A percentile compares a stretch with the other conserved stretches of the same genome.
Evolutionary conservation across 2,113 vertebrate genomes (phyloP).

Genomic region (Phyllostomus discolor): DNA sequence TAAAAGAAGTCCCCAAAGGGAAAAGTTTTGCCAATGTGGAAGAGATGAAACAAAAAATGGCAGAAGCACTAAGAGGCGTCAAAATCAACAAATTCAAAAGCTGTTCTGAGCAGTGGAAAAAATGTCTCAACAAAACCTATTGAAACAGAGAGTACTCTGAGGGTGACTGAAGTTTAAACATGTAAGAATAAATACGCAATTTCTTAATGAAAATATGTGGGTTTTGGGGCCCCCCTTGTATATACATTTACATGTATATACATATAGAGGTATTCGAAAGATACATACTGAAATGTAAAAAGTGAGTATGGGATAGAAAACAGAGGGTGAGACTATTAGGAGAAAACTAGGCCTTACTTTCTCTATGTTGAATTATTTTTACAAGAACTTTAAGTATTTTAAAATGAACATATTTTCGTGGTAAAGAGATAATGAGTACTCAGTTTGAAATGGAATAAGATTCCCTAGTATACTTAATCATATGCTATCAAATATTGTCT

Average conservation of each 20-base stretch:
- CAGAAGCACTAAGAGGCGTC: too few species aligned
- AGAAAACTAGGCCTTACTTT: not conserved
- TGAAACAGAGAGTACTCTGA: too few species aligned
- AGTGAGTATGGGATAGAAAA: not conserved
- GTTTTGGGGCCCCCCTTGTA: too few species aligned
- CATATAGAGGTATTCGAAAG: not conserved
- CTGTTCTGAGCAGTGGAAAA: too few species aligned
- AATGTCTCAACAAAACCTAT: too few species aligned
- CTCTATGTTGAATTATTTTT: not conserved
- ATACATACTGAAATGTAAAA: not conserved
- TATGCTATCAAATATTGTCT: conserved; percentile 29
- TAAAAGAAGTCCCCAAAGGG: too few species aligned
- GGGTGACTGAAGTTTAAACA: too few species aligned
- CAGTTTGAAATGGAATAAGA: conserved; percentile 42
- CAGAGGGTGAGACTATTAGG: not conserved
- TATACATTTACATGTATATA: not conserved
- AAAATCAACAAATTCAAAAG: too few species aligned
- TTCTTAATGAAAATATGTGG: too few species aligned
- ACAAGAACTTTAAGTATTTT: not conserved
- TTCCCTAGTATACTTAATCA: conserved; percentile 35
- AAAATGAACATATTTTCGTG: not conserved
- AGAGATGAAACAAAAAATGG: too few species aligned
- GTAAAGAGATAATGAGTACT: conserved; percentile 34
- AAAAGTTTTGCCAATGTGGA: too few species aligned
- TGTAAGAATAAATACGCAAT: too few species aligned